Conservation (phyloP, 2,113 vertebrate species). For the crab-eating macaque (Macaca fascicularis) region T2T-MFA8v1.1 NC_088391.1:28982001-28982500, state of each 20-base stretch:
- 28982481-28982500: background rate
- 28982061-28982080: background rate
- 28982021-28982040: background rate
- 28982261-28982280: background rate
- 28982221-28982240: background rate
- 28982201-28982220: background rate
- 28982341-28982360: background rate
- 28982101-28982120: background rate
- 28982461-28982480: background rate
- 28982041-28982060: background rate
- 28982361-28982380: background rate
- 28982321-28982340: background rate
- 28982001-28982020: background rate
- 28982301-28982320: no score
- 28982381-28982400: background rate
- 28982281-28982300: background rate
- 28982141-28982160: background rate
- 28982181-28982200: background rate
- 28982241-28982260: background rate
- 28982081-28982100: background rate
- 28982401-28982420: background rate
- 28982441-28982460: background rate
- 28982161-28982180: background rate
- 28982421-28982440: background rate
- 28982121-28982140: background rate